A percentile compares a stretch with the other conserved stretches of the same genome.
Evolutionary conservation across 2,888 invertebrate species (phyloP).

Genomic region (Blera fallax): DNA sequence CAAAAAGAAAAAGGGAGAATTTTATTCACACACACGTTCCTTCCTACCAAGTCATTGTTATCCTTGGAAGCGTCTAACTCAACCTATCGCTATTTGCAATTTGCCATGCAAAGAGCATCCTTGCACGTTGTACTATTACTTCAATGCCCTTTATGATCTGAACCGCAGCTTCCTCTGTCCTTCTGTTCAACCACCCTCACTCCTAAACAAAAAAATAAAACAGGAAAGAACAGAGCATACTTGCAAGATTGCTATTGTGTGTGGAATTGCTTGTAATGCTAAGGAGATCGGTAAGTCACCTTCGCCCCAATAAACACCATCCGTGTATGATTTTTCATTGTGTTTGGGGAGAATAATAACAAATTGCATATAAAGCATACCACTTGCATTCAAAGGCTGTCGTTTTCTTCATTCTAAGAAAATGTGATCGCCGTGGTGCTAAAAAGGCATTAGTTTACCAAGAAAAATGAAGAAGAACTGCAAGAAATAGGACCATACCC

Average conservation of each 20-base stretch:
- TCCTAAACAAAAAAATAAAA: not conserved
- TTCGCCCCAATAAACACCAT: not conserved
- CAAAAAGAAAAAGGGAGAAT: not conserved
- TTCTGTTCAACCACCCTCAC: not conserved
- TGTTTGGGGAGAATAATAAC: not conserved
- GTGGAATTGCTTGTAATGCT: not conserved
- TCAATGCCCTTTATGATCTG: slow-evolving; percentile 29
- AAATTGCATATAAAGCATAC: not conserved
- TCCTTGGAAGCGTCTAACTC: not conserved
- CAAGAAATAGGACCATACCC: not conserved
- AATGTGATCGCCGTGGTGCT: not conserved
- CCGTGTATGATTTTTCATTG: not conserved
- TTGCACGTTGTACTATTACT: slow-evolving; percentile 1
- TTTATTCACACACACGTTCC: not conserved
- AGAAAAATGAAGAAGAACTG: not conserved
- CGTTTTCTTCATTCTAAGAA: not conserved
- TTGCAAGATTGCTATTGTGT: slow-evolving; percentile 16
- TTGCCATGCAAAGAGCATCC: slow-evolving; percentile 15
- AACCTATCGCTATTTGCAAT: not conserved
- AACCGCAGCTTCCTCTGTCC: not conserved
- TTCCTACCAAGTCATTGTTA: not conserved
- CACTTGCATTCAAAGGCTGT: not conserved
- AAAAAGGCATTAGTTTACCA: slow-evolving; percentile 1
- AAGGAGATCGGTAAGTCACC: not conserved
- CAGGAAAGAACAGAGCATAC: not conserved